phyloP scores from a whole-genome alignment of 2,888 invertebrate genomes.

The Leptothorax acervorum region DNA sequence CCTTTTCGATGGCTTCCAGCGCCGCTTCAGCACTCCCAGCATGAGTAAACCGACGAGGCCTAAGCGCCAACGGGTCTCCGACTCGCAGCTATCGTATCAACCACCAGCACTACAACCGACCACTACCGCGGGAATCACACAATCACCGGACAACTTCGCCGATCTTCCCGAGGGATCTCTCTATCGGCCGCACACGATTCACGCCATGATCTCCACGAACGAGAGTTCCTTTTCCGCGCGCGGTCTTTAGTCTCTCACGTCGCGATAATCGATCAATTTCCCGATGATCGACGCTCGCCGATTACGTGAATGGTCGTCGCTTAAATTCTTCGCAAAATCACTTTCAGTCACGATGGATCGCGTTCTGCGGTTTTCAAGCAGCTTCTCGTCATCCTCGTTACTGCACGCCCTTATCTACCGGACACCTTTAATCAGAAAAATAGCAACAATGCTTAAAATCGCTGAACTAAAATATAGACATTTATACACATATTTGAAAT shows the following conservation, averaged over 20 bases:
- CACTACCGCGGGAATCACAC: constrained; percentile 68
- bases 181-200: constrained; percentile 62
- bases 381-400: constrained; percentile 35
- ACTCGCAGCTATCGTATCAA: constrained; percentile 71
- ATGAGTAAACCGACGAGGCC: constrained; percentile 77
- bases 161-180: constrained; percentile 68
- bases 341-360: constrained; percentile 19
- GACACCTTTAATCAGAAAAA: constrained; percentile 28
- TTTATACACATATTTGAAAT: not conserved
- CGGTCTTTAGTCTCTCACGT: constrained; percentile 24
- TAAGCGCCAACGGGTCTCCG: constrained; percentile 74
- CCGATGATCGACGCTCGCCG: constrained; percentile 27
- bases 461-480: not conserved
- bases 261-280: constrained; percentile 18
- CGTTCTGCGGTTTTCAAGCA: constrained; percentile 4
- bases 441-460: not conserved
- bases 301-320: constrained; percentile 8
- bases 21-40: constrained; percentile 83
- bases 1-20: constrained; percentile 84
- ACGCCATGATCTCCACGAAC: constrained; percentile 66
- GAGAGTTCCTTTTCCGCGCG: constrained; percentile 49
- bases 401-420: constrained; percentile 24
- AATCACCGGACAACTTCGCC: constrained; percentile 60
- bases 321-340: constrained; percentile 22
- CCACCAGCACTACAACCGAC: constrained; percentile 71